These are phyloP conservation scores for Ambastaia sidthimunki DNA, from an alignment of 2,797 vertebrate genomes.

Conservation along the genomic window DNA sequence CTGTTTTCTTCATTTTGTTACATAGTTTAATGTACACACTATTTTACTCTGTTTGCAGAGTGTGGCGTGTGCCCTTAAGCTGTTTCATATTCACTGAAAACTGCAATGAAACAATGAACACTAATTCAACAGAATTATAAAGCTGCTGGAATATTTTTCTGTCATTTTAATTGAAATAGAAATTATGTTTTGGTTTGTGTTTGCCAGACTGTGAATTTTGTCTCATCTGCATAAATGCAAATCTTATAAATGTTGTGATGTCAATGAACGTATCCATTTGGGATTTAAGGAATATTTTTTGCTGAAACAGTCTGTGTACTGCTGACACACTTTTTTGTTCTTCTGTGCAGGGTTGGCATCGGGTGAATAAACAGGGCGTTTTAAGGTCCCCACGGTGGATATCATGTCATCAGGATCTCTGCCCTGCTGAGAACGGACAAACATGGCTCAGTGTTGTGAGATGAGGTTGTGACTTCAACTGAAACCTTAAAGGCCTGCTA, in stretches of 20 bases:
- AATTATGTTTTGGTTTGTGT: neutral
- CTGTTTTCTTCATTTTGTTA: neutral
- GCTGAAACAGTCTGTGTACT: constrained; percentile 1
- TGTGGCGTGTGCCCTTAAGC: neutral
- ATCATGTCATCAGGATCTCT: too few species aligned
- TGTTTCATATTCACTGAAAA: constrained; percentile 23
- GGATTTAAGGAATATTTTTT: neutral
- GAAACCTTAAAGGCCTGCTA: constrained; percentile 24
- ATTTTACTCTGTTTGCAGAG: neutral
- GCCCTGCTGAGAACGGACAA: too few species aligned
- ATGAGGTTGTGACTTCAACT: constrained; percentile 62
- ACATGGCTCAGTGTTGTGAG: constrained; percentile 54
- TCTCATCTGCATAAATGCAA: constrained; percentile 6
- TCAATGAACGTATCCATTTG: constrained; percentile 21
- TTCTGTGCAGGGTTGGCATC: constrained; percentile 25
- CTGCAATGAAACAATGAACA: neutral
- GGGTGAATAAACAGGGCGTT: constrained; percentile 29
- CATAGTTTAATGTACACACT: neutral
- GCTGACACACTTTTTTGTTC: constrained; percentile 37
- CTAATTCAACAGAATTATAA: neutral
- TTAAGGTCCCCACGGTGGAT: constrained; percentile 7
- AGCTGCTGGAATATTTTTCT: neutral
- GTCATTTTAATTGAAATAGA: neutral
- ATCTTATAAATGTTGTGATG: constrained; percentile 8
- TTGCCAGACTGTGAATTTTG: neutral